A percentile compares a stretch with the other conserved stretches of the same genome.
Conservation (phyloP, 2,888 invertebrate species). For the Ormyrus labotus region DNA sequence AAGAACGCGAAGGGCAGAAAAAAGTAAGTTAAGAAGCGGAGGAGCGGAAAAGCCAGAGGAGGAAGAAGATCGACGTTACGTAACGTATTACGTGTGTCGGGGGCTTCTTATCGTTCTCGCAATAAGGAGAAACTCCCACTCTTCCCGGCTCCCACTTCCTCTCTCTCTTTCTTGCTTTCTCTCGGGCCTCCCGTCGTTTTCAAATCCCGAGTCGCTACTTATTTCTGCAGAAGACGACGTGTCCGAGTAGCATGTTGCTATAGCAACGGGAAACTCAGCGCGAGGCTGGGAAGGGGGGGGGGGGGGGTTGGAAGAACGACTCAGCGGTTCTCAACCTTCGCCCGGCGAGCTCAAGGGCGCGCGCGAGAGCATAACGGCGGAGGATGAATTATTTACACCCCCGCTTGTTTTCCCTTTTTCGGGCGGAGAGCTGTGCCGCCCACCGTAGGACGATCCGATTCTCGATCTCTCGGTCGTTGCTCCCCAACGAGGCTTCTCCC, state of each 20-base stretch:
- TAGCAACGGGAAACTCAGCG: slow-evolving; percentile 58
- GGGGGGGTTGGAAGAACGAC: slow-evolving; percentile 52
- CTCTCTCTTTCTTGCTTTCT: neutral
- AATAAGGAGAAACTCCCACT: slow-evolving; percentile 37
- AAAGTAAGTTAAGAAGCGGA: slow-evolving; percentile 29
- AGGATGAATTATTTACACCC: slow-evolving; percentile 42
- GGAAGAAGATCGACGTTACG: slow-evolving; percentile 47
- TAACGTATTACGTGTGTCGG: slow-evolving; percentile 46
- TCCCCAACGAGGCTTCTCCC: too few relatives aligned
- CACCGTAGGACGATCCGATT: too few relatives aligned
- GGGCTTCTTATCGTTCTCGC: slow-evolving; percentile 47
- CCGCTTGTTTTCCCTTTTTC: too few relatives aligned
- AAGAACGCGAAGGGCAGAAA: slow-evolving; percentile 18
- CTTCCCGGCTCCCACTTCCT: slow-evolving; percentile 6
- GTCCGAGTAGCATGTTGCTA: slow-evolving; percentile 66
- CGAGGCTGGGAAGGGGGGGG: neutral
- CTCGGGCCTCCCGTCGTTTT: slow-evolving; percentile 46
- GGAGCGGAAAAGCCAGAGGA: neutral
- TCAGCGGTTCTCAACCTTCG: slow-evolving; percentile 36
- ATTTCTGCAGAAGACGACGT: slow-evolving; percentile 60
- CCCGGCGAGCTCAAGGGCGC: slow-evolving; percentile 7
- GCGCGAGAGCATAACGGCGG: neutral
- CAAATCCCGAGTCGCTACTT: slow-evolving; percentile 56
- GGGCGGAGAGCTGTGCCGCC: too few relatives aligned
- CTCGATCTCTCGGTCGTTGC: too few relatives aligned